Base-by-base conservation (phyloP, 2,888 invertebrate species). In the Pelosia muscerda region DNA sequence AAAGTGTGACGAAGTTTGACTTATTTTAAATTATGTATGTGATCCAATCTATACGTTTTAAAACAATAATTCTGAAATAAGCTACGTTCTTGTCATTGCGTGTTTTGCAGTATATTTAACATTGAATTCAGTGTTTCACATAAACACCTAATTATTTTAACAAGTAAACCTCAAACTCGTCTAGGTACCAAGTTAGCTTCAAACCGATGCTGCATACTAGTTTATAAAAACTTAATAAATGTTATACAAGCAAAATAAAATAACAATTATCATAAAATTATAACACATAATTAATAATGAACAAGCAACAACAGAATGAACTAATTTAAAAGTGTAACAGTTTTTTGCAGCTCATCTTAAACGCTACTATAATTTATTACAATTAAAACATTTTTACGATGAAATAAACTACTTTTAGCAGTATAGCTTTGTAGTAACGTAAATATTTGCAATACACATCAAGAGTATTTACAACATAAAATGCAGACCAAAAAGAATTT, bases 271-370 rank as follows among this genome's bases (percentile, higher is more conserved):
- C 23, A 23, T 23, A 34, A 34, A 59, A 34, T 23, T 59, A 59
- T 34, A 22, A 31, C 31, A 23, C n/a, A 34, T 15, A 34, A 59
- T 34, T 34, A 58, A 22, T 58, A 22, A 34, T 23, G 11, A 59
- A 22, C 11, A 59, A 42, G 34, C 13, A 5, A 2, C 11, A 55
- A 23, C 57, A 31, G n/a, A 57, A 34, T 15, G 13, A 34, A 59
- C 34, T 15, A 31, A 34, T 34, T 58, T 34, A 58, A 34, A 58
- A 34, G 58, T 58, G 58, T 23, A 58, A 58, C 58, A 58, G 38
- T 11, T 38, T 38, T 38, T 38, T 4, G 38, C 38, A 4, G 15
- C 15, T 38, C 15, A 38, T 59, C 22, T 23, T 59, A 59, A 59
- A 34, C 31, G 22, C 13, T 34, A 9, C 5, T 34, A 34, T 59